Percentiles rank a stretch among this genome's conserved stretches.
Evolutionary conservation across 2,797 vertebrate species (phyloP).

Genomic region (Sylvia borin): DNA sequence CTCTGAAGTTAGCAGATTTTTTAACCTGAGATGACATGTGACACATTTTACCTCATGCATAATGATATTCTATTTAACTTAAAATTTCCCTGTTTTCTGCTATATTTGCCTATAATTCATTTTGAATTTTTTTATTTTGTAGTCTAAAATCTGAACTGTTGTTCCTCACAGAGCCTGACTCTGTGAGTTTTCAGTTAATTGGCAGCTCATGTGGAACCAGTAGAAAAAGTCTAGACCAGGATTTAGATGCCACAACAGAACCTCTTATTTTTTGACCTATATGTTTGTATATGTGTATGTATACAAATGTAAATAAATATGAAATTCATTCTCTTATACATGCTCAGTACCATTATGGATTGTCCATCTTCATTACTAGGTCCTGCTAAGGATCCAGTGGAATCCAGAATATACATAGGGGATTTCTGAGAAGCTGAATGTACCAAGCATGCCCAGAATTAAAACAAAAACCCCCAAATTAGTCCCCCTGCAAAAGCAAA

Average conservation of each 20-base stretch:
- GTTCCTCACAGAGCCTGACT: background rate
- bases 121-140: background rate
- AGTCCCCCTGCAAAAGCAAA: rapidly evolving
- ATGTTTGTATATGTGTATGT: background rate
- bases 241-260: background rate
- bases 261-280: background rate
- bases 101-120: background rate
- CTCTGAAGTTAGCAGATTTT: background rate
- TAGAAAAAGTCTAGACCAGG: background rate
- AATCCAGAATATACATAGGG: background rate
- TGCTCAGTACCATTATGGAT: background rate
- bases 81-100: background rate
- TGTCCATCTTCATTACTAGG: background rate
- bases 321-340: background rate
- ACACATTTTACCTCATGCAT: background rate
- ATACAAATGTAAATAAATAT: background rate
- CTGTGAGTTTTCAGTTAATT: background rate
- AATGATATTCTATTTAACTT: background rate
- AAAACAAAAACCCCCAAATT: background rate
- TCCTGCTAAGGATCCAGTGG: background rate
- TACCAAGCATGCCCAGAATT: background rate
- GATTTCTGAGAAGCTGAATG: background rate
- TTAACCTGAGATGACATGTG: background rate
- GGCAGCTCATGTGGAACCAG: background rate
- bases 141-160: background rate